A percentile compares a stretch with the other conserved stretches of the same genome.
Evolutionary conservation across 2,797 vertebrate genomes (phyloP).

Genomic region (Neosalanx taihuensis): DNA sequence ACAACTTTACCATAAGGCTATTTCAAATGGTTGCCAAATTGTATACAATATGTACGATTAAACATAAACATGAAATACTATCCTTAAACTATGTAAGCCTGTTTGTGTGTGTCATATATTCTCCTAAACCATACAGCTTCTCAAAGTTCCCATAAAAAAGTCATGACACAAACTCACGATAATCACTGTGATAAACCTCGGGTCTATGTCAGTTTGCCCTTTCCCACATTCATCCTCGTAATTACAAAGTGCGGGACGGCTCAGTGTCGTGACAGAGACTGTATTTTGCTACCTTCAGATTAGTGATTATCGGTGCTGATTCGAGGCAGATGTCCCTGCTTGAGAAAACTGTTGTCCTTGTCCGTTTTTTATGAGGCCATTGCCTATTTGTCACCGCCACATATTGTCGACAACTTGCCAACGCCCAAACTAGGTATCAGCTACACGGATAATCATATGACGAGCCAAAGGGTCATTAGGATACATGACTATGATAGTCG

Average conservation of each 20-base stretch:
- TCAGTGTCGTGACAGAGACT: conserved; percentile 55
- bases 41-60: background rate
- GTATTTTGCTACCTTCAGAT: conserved; percentile 50
- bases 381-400: conserved; percentile 28
- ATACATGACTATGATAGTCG: background rate
- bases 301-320: conserved; percentile 53
- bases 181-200: conserved; percentile 46
- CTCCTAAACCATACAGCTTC: background rate
- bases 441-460: background rate
- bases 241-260: conserved; percentile 55
- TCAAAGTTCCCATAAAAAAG: background rate
- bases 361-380: conserved; percentile 47
- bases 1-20: background rate
- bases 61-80: background rate
- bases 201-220: conserved; percentile 52
- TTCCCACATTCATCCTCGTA: conserved; percentile 64
- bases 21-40: background rate
- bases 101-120: background rate
- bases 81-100: background rate
- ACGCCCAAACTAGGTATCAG: background rate
- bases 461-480: background rate
- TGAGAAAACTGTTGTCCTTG: conserved; percentile 44
- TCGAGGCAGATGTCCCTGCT: conserved; percentile 47
- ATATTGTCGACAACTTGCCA: conserved; percentile 15
- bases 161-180: background rate